These are phyloP conservation scores for Callocephalon fimbriatum DNA, from an alignment of 2,113 vertebrate genomes.

Conservation along the genomic window DNA sequence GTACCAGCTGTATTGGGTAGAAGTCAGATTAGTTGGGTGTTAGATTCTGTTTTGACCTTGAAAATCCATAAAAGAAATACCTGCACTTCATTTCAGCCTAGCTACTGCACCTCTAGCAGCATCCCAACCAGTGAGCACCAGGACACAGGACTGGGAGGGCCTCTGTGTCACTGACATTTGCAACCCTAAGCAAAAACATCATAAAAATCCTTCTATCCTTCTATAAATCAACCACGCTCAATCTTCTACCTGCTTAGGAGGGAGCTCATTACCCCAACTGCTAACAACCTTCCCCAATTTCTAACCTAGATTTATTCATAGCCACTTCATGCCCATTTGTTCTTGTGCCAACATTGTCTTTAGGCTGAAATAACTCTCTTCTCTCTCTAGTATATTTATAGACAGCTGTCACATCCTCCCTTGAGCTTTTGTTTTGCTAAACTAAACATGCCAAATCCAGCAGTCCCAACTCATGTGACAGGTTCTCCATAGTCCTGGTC, in stretches of 20 bases:
- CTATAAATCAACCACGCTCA: neutral
- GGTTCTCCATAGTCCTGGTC: neutral
- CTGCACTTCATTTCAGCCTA: neutral
- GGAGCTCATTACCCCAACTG: neutral
- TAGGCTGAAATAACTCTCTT: constrained; percentile 43
- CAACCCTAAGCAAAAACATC: neutral
- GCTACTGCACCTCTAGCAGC: neutral
- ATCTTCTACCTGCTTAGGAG: neutral
- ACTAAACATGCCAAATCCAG: constrained; percentile 19
- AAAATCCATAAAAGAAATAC: neutral
- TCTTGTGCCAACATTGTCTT: constrained; percentile 35
- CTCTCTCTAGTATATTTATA: constrained; percentile 29
- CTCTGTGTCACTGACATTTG: neutral
- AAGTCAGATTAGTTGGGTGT: neutral
- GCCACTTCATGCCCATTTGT: neutral
- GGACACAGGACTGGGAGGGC: neutral
- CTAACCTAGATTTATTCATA: neutral
- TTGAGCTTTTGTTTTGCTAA: constrained; percentile 32
- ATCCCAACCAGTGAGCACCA: neutral
- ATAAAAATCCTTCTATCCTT: neutral
- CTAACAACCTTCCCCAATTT: neutral
- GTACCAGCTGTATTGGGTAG: neutral
- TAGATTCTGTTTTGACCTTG: neutral
- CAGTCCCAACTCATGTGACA: neutral
- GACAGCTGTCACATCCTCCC: constrained; percentile 25